phyloP scores from a whole-genome alignment of 30 jellyfish, hydroid and myxozoan genomes.

The Aurelia aurita region DNA sequence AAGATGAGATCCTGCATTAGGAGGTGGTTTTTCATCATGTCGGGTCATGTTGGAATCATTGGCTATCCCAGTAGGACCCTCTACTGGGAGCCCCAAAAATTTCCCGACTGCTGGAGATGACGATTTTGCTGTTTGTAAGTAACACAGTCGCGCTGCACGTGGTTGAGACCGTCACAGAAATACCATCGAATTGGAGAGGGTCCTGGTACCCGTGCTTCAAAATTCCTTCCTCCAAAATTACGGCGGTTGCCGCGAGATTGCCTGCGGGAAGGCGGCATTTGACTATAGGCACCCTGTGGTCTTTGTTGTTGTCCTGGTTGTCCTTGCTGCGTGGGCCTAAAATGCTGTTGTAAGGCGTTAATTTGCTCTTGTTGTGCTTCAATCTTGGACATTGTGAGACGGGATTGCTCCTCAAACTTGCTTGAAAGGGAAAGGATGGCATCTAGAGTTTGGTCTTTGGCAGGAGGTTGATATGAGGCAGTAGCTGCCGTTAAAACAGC shows the following conservation, averaged over 20 bases:
- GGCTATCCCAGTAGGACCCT: constrained; percentile 18
- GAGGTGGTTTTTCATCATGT: background rate
- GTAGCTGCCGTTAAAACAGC: constrained; percentile 23
- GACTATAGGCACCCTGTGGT: too few species aligned
- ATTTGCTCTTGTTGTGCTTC: constrained; percentile 47
- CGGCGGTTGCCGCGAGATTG: constrained; percentile 10
- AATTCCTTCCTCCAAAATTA: background rate
- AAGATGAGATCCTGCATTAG: background rate
- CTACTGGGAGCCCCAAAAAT: too few species aligned
- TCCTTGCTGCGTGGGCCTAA: background rate
- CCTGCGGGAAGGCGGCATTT: too few species aligned
- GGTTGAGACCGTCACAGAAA: constrained; percentile 4
- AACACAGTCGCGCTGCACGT: background rate
- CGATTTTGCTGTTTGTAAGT: constrained; percentile 5
- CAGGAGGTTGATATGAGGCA: constrained; percentile 22
- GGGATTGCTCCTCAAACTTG: constrained; percentile 40
- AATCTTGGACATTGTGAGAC: constrained; percentile 9
- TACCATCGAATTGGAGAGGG: constrained; percentile 2
- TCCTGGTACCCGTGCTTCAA: constrained; percentile 14
- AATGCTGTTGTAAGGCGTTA: constrained; percentile 11
- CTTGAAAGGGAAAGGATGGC: constrained; percentile 42
- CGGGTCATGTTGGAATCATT: constrained; percentile 1
- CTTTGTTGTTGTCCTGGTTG: background rate
- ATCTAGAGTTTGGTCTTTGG: constrained; percentile 24
- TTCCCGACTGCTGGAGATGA: background rate